Percentiles rank a stretch among this genome's conserved stretches.
These are phyloP conservation scores for Shinisaurus crocodilurus DNA, from an alignment of 2,113 vertebrate genomes.

Conservation along the genomic window DNA sequence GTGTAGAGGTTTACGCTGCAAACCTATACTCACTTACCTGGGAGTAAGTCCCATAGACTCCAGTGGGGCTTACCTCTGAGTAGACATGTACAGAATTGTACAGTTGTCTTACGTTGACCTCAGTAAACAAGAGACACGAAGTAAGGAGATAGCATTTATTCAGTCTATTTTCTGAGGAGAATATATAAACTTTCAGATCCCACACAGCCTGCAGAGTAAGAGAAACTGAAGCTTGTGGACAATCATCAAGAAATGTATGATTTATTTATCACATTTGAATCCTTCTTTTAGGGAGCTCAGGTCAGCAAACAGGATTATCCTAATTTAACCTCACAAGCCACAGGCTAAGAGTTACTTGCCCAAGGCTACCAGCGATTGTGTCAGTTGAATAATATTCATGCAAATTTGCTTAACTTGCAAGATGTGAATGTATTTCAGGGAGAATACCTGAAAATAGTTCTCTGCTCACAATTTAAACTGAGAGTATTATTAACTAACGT, in stretches of 20 bases:
- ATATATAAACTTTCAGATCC: not conserved
- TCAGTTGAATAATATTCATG: not conserved
- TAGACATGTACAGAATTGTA: not conserved
- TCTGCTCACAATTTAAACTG: not conserved
- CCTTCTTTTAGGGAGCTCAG: not conserved
- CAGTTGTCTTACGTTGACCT: not conserved
- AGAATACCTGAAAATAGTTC: not conserved
- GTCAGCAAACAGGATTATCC: not conserved
- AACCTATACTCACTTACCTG: not conserved
- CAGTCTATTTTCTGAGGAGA: not conserved
- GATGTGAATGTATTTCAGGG: not conserved
- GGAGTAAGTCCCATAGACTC: not conserved
- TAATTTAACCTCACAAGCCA: not conserved
- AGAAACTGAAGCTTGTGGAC: not conserved
- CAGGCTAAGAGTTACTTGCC: not conserved
- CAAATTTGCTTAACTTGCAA: not conserved
- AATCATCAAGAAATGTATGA: not conserved
- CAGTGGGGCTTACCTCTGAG: not conserved
- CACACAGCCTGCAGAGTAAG: not conserved
- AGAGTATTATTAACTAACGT: not conserved
- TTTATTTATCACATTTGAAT: not conserved
- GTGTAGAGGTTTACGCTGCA: not conserved
- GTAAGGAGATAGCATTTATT: not conserved
- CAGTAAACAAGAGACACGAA: not conserved
- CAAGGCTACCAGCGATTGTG: not conserved